Percentiles rank a stretch among this genome's conserved stretches.
Conservation (phyloP, 2,888 invertebrate species). For the Thereva nobilitata region DNA sequence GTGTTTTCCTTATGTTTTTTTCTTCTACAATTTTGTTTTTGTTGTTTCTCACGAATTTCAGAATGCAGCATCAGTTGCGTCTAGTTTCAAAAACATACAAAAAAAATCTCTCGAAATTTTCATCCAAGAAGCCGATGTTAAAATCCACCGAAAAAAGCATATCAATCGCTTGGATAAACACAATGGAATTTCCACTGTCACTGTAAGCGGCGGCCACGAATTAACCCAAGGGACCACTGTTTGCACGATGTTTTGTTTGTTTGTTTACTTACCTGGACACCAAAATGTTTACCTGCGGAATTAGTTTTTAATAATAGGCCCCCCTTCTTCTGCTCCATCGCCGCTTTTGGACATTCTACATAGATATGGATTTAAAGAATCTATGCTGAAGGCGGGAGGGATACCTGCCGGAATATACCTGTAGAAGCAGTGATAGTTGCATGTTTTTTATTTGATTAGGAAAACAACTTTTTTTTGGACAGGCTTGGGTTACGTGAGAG, state of each 20-base stretch:
- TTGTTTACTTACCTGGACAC: slow-evolving; percentile 22
- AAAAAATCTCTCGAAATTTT: not conserved
- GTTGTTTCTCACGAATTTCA: slow-evolving; percentile 15
- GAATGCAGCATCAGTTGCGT: slow-evolving; percentile 6
- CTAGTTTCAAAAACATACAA: not conserved
- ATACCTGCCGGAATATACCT: too few species aligned
- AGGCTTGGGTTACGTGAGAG: not conserved
- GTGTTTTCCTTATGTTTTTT: too few species aligned
- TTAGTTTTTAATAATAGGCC: slow-evolving; percentile 13
- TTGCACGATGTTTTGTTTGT: slow-evolving; percentile 20
- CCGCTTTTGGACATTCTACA: too few species aligned
- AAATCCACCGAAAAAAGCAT: slow-evolving; percentile 18
- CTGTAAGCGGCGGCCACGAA: slow-evolving; percentile 5
- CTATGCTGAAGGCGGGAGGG: too few species aligned
- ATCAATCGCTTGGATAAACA: slow-evolving; percentile 16
- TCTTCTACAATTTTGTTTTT: not conserved
- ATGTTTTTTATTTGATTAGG: slow-evolving; percentile 20
- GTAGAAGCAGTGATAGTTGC: slow-evolving; percentile 23
- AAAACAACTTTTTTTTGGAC: too few species aligned
- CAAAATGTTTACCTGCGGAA: slow-evolving; percentile 20
- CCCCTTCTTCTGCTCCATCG: too few species aligned
- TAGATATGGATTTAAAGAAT: too few species aligned
- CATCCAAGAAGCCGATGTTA: slow-evolving; percentile 16
- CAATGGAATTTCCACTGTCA: not conserved
- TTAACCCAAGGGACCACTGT: slow-evolving; percentile 1